Percentiles rank a stretch among this genome's conserved stretches.
Evolutionary conservation across 2,797 vertebrate genomes (phyloP).

Genomic region (Gobionotothen gibberifrons): DNA sequence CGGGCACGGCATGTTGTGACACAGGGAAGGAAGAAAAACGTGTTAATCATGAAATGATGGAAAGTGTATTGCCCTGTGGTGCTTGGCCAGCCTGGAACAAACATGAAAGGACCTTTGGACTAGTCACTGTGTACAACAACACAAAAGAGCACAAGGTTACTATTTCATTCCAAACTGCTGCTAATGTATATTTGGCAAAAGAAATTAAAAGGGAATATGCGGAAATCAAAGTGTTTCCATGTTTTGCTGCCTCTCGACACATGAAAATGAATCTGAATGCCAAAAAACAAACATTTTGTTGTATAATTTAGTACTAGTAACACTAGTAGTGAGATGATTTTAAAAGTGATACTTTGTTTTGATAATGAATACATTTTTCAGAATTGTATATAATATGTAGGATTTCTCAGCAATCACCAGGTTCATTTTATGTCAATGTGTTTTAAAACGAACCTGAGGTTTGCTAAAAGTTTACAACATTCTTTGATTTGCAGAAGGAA

Average conservation of each 20-base stretch:
- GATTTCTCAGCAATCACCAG: conserved; percentile 49
- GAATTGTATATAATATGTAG: conserved; percentile 78
- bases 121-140: conserved; percentile 52
- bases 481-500: conserved; percentile 53
- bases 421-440: conserved; percentile 55
- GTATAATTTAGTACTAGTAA: conserved; percentile 79
- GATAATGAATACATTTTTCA: conserved; percentile 73
- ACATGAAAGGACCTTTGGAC: conserved; percentile 48
- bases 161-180: conserved; percentile 77
- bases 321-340: conserved; percentile 72
- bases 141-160: conserved; percentile 63
- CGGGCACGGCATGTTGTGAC: conserved; percentile 26
- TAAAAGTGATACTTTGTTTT: conserved; percentile 79
- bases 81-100: conserved; percentile 44
- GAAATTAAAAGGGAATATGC: conserved; percentile 79
- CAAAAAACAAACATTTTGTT: conserved; percentile 81
- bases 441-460: conserved; percentile 51
- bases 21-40: conserved; percentile 10
- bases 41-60: conserved; percentile 21
- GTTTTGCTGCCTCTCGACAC: conserved; percentile 72
- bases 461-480: conserved; percentile 61
- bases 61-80: conserved; percentile 34
- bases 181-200: conserved; percentile 77
- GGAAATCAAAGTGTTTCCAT: conserved; percentile 67
- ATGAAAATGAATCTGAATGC: conserved; percentile 77